A percentile compares a stretch with the other conserved stretches of the same genome.
These are phyloP conservation scores for Sceliomorpha sp. DNA, from an alignment of 2,888 invertebrate genomes.

Conservation along the genomic window DNA sequence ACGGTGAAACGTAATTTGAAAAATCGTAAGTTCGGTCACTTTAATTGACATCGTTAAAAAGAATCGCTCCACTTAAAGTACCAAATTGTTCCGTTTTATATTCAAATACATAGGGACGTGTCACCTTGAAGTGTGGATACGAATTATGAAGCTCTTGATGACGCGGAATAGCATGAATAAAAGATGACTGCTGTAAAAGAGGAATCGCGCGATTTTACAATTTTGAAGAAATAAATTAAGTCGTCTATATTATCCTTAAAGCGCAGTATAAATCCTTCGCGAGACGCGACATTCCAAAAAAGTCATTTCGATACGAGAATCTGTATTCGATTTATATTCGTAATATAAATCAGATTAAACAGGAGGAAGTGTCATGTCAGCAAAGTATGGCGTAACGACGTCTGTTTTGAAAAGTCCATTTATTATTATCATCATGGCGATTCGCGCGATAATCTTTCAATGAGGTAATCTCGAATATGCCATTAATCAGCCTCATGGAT, in stretches of 20 bases:
- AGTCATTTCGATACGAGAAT: slow-evolving; percentile 7
- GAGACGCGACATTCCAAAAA: too few species aligned
- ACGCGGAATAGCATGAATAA: slow-evolving; percentile 2
- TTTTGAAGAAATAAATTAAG: not conserved
- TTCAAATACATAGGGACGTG: slow-evolving; percentile 31
- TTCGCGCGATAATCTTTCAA: slow-evolving; percentile 44
- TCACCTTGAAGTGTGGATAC: slow-evolving; percentile 12
- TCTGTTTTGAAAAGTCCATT: slow-evolving; percentile 9
- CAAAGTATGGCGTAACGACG: slow-evolving; percentile 10
- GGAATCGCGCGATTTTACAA: too few species aligned
- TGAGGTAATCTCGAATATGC: slow-evolving; percentile 48
- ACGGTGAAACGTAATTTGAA: slow-evolving; percentile 27
- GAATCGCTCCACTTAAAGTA: slow-evolving; percentile 34
- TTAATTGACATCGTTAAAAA: slow-evolving; percentile 45
- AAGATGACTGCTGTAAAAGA: too few species aligned
- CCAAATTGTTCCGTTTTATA: slow-evolving; percentile 38
- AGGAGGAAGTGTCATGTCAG: slow-evolving; percentile 16
- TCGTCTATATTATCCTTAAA: too few species aligned
- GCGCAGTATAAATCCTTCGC: too few species aligned
- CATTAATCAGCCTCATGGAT: slow-evolving; percentile 49
- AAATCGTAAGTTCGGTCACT: slow-evolving; percentile 36
- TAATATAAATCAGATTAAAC: slow-evolving; percentile 14
- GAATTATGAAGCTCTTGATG: slow-evolving; percentile 25
- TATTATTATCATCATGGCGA: slow-evolving; percentile 35
- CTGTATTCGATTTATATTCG: too few species aligned